Conservation (phyloP, 2,888 invertebrate species). For the Julus scandinavius region DNA sequence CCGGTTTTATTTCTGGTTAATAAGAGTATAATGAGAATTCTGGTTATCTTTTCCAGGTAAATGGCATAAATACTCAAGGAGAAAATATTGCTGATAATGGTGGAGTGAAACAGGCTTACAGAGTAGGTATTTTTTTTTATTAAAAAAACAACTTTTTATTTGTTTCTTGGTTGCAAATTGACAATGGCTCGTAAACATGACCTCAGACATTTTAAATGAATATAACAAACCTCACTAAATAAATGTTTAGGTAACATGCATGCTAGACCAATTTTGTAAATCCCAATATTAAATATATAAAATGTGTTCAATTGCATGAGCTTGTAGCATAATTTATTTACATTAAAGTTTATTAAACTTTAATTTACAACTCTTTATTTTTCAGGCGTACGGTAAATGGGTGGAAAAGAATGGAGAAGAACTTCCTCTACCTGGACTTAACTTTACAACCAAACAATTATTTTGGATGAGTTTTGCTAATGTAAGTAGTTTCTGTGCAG, state of each 20-base stretch:
- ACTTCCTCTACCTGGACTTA: slow-evolving; percentile 56
- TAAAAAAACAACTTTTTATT: neutral
- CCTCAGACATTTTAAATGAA: slow-evolving; percentile 42
- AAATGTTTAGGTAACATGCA: no score
- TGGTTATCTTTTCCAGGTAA: slow-evolving; percentile 60
- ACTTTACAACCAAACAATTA: slow-evolving; percentile 56
- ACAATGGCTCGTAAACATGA: neutral
- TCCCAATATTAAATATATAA: neutral
- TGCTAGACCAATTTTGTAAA: no score
- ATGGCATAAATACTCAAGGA: slow-evolving; percentile 66
- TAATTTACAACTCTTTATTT: slow-evolving; percentile 1
- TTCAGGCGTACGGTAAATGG: slow-evolving; percentile 57
- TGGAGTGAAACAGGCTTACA: slow-evolving; percentile 66
- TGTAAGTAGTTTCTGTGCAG: slow-evolving; percentile 47
- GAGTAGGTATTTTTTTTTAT: slow-evolving; percentile 61
- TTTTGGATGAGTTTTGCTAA: slow-evolving; percentile 59
- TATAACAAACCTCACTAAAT: neutral
- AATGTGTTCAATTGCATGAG: no score
- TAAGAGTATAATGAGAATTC: neutral
- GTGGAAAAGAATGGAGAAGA: slow-evolving; percentile 54
- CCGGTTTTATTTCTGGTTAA: no score
- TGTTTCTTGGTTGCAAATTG: neutral
- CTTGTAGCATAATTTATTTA: no score
- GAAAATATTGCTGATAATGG: slow-evolving; percentile 69
- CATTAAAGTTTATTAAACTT: neutral